Conservation (phyloP, 2,113 vertebrate species). For the Lepus timidus region DNA sequence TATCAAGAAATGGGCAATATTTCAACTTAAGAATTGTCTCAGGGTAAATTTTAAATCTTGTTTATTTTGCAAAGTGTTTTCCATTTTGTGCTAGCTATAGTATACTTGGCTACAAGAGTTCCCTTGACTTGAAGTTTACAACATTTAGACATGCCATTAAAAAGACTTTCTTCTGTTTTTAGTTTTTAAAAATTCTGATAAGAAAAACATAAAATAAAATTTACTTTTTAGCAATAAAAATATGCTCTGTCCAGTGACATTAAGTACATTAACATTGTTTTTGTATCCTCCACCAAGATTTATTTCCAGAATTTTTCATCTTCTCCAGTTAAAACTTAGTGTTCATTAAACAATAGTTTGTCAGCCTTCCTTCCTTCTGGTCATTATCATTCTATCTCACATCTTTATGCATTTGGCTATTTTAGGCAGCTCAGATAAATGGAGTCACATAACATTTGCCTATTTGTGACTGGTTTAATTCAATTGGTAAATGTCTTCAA, state of each 20-base stretch:
- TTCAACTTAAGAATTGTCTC: background rate
- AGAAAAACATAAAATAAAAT: background rate
- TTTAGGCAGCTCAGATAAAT: background rate
- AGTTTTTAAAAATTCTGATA: slow-evolving; percentile 1
- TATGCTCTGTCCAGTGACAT: background rate
- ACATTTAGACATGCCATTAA: background rate
- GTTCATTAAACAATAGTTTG: background rate
- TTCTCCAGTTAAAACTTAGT: background rate
- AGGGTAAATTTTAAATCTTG: background rate
- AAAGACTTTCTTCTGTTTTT: background rate
- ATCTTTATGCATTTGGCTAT: background rate
- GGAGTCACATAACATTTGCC: background rate
- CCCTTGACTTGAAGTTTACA: background rate
- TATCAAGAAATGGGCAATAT: background rate
- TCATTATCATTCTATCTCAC: background rate
- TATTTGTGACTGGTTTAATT: background rate
- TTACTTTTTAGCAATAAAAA: background rate
- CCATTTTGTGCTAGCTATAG: background rate
- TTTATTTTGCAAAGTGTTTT: background rate
- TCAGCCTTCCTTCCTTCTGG: too few species aligned
- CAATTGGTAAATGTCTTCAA: background rate
- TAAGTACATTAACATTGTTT: background rate
- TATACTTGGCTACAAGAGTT: background rate
- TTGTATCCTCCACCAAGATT: background rate
- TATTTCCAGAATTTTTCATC: background rate